phyloP scores from a whole-genome alignment of 2,888 invertebrate genomes.

The Calephelis perditalis region DNA sequence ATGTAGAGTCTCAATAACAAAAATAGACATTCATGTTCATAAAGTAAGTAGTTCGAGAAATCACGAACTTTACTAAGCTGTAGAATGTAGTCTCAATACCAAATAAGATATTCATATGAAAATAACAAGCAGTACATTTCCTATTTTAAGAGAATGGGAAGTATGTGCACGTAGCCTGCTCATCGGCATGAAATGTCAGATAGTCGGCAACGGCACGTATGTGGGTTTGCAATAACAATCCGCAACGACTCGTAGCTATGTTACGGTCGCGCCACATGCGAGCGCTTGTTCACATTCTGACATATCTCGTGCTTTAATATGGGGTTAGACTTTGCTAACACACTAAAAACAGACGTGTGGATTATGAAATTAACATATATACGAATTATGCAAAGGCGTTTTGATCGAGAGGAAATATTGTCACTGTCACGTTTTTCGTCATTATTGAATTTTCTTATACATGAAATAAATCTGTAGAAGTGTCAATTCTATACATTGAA shows the following conservation, averaged over 20 bases:
- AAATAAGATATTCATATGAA: slow-evolving; percentile 25
- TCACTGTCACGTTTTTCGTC: too few relatives aligned
- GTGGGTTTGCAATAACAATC: slow-evolving; percentile 77
- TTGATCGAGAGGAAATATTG: too few relatives aligned
- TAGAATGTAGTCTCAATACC: slow-evolving; percentile 12
- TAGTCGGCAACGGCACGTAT: slow-evolving; percentile 63
- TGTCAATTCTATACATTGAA: too few relatives aligned
- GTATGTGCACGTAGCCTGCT: slow-evolving; percentile 61
- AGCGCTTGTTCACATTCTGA: slow-evolving; percentile 66
- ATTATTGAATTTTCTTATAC: too few relatives aligned
- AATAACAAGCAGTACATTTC: slow-evolving; percentile 40
- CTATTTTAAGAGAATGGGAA: slow-evolving; percentile 53
- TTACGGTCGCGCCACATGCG: slow-evolving; percentile 65
- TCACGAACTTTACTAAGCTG: too few relatives aligned
- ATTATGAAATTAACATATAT: slow-evolving; percentile 2
- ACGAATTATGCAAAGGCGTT: too few relatives aligned
- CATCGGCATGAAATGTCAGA: slow-evolving; percentile 76
- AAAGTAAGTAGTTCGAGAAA: too few relatives aligned
- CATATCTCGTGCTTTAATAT: slow-evolving; percentile 63
- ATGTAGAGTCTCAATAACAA: too few relatives aligned
- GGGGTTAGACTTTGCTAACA: slow-evolving; percentile 14
- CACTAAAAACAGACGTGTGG: slow-evolving; percentile 3
- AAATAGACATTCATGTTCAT: too few relatives aligned
- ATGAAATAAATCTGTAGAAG: too few relatives aligned
- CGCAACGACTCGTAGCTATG: slow-evolving; percentile 72